Evolutionary conservation across 1,140 invertebrate genomes (phyloP), one percentile per base, ranked within the genome.

Genomic region (Zaprionus lachaisei): DNA sequence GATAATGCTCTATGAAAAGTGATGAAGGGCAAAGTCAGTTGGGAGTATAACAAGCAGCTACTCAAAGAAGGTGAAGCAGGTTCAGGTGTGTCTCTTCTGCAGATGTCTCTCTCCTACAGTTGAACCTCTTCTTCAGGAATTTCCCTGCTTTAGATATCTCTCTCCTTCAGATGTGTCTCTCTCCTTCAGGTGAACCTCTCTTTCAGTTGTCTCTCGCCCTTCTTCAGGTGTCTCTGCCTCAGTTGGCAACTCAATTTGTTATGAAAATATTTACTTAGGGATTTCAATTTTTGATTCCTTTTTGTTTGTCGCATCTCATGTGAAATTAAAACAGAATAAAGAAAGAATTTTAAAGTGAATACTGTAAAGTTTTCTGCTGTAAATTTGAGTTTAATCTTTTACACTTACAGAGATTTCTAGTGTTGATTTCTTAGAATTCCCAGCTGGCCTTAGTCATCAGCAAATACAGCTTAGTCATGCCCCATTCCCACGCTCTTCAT

Each of bases 221-320:
- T 0, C 11, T 51, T 9, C 7, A 17, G n/a, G 41, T 51, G 20
- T 11, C 47, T 17, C 15, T 14, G 7, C 47, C 14, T 5, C 9
- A 51, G 11, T 51, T 22, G 47, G 11, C 47, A 24, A 51, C 20
- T 51, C 47, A 51, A 51, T 51, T 22, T 51, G 47, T 11, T 51
- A 51, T 51, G 20, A 51, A 51, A 51, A 51, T 51, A 51, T 51
- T 51, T 51, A 51, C 22, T 24, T 24, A 51, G 47, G 47, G 20
- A 17, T 51, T 51, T 51, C 20, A 20, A 22, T 11, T 49, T 34
- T 34, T 34, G 31, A 34, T 51, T 51, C 20, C 20, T 24, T 51
- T 51, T 15, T 11, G 11, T 34, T 34, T 51, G 47, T 51, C 47
- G 22, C n/a, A 14, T 20, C 12, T 12, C 12, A 24, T 49, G 9